Percentiles rank a stretch among this genome's conserved stretches.
Conservation (phyloP, 1,140 invertebrate genomes). For the Drosophila saltans region DNA sequence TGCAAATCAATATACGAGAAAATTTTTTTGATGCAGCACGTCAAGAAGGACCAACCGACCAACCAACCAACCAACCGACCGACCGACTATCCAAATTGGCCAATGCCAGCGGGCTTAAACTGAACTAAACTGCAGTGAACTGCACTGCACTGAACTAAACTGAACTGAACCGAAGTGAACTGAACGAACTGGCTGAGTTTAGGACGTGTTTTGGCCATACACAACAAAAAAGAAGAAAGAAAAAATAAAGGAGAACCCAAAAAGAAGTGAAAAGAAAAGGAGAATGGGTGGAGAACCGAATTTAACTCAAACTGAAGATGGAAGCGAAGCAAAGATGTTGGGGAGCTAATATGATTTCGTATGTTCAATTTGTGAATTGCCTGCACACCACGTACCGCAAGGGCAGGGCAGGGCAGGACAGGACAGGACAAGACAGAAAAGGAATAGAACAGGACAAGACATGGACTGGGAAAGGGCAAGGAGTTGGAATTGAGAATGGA, state of each 20-base stretch:
- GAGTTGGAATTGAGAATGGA: slow-evolving; percentile 14
- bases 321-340: slow-evolving; percentile 16
- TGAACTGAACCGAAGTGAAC: slow-evolving; percentile 6
- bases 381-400: slow-evolving; percentile 48
- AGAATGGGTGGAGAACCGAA: slow-evolving; percentile 26
- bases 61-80: background rate
- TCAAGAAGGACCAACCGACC: slow-evolving; percentile 41
- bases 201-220: slow-evolving; percentile 59
- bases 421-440: slow-evolving; percentile 38
- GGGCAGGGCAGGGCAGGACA: background rate
- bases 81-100: slow-evolving; percentile 48
- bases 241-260: slow-evolving; percentile 46
- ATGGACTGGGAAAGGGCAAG: slow-evolving; percentile 43
- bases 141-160: slow-evolving; percentile 3
- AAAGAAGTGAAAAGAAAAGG: slow-evolving; percentile 32
- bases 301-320: slow-evolving; percentile 10
- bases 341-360: slow-evolving; percentile 73
- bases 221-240: background rate
- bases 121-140: slow-evolving; percentile 4
- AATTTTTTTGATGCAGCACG: slow-evolving; percentile 66
- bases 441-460: slow-evolving; percentile 26
- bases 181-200: slow-evolving; percentile 6
- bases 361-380: slow-evolving; percentile 78
- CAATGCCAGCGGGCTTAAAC: slow-evolving; percentile 64
- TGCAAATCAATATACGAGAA: slow-evolving; percentile 73